Percentiles rank a stretch among this genome's conserved stretches.
phyloP scores from a whole-genome alignment of 2,797 vertebrate species.

The Gadopsis marmoratus region DNA sequence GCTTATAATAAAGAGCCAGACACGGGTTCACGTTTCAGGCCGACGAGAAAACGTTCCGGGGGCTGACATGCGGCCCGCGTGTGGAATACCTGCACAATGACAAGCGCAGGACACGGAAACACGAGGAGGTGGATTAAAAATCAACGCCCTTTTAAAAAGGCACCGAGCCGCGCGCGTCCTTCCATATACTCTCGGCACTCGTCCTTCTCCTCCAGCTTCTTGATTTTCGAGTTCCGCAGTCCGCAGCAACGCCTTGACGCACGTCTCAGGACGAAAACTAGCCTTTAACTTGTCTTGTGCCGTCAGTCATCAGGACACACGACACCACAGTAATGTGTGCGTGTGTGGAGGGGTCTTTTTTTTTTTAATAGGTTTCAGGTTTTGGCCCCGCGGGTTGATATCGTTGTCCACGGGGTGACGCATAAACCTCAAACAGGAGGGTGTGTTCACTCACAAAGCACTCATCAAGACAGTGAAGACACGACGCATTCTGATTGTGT shows the following conservation, averaged over 20 bases:
- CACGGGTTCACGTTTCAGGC: conserved; percentile 44
- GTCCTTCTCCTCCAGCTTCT: neutral
- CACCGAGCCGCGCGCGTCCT: too few relatives aligned
- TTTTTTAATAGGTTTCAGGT: conserved; percentile 38
- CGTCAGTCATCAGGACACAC: neutral
- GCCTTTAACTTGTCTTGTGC: neutral
- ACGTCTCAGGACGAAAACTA: neutral
- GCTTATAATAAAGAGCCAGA: conserved; percentile 25
- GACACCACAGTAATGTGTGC: neutral
- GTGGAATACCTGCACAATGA: neutral
- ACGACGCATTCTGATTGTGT: conserved; percentile 15
- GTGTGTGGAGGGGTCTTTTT: conserved; percentile 7
- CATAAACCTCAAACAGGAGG: conserved; percentile 28
- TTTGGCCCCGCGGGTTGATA: conserved; percentile 48
- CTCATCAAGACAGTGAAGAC: neutral
- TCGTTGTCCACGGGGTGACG: conserved; percentile 43
- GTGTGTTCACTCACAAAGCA: conserved; percentile 44
- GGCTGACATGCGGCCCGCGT: neutral
- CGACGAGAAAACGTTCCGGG: neutral
- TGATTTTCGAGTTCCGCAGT: neutral
- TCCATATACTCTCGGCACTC: neutral
- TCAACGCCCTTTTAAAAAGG: neutral
- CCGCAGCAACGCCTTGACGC: neutral
- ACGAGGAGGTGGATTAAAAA: neutral
- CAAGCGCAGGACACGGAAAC: neutral